Evolutionary conservation across 1,140 invertebrate species (phyloP).

Genomic region (Drosophila navojoa): DNA sequence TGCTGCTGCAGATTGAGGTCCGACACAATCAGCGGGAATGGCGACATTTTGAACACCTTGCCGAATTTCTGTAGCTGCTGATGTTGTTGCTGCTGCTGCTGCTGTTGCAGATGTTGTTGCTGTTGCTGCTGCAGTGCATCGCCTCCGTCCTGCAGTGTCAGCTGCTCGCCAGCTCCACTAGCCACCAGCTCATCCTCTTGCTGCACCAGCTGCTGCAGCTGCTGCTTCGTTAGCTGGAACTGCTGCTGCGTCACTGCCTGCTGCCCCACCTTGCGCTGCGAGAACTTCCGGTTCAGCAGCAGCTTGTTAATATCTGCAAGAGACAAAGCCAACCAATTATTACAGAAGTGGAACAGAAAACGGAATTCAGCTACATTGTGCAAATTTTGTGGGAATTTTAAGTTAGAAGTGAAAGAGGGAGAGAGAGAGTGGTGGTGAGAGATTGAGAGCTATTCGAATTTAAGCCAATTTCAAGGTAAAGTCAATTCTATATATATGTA

Average conservation of each 20-base stretch:
- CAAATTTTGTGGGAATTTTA: too few relatives aligned
- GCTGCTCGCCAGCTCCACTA: conserved; percentile 52
- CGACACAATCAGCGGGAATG: conserved; percentile 72
- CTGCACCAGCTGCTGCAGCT: conserved; percentile 68
- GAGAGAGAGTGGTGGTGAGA: neutral
- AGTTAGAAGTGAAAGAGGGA: neutral
- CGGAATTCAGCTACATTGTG: too few relatives aligned
- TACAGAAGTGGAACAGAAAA: neutral
- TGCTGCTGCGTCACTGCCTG: conserved; percentile 64
- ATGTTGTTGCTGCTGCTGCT: conserved; percentile 61
- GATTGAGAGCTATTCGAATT: too few relatives aligned
- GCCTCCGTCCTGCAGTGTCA: conserved; percentile 45
- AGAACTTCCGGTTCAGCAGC: conserved; percentile 75
- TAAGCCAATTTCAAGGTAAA: too few relatives aligned
- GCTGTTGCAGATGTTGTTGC: conserved; percentile 56
- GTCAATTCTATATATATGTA: too few relatives aligned
- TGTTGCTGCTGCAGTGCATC: conserved; percentile 53
- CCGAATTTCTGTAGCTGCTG: conserved; percentile 67
- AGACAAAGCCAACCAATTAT: neutral
- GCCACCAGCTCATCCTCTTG: conserved; percentile 66
- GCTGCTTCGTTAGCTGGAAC: conserved; percentile 75
- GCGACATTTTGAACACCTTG: conserved; percentile 80
- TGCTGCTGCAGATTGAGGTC: conserved; percentile 70
- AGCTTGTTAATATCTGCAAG: conserved; percentile 76
- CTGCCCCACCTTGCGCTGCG: conserved; percentile 71